Percentiles rank a stretch among this genome's conserved stretches.
These are phyloP conservation scores for Drosophila triauraria DNA, from an alignment of 1,140 invertebrate species.

Conservation along the genomic window DNA sequence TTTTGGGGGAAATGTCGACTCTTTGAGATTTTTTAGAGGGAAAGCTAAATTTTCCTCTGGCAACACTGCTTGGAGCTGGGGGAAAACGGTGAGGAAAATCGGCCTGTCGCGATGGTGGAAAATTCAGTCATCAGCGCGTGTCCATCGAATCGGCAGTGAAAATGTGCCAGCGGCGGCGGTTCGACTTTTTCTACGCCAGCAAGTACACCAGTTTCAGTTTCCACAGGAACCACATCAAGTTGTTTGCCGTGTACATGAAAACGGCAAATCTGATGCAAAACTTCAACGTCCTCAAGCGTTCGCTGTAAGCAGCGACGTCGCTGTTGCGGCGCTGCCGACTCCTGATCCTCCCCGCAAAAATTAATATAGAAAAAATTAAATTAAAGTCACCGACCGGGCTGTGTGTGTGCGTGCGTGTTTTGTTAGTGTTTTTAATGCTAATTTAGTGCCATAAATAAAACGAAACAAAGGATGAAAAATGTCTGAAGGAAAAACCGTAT, in stretches of 20 bases:
- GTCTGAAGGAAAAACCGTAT: slow-evolving; percentile 19
- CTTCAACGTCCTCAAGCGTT: slow-evolving; percentile 80
- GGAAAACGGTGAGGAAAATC: slow-evolving; percentile 19
- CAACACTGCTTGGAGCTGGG: too few relatives aligned
- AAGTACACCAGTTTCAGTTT: slow-evolving; percentile 84
- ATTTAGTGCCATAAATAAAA: slow-evolving; percentile 50
- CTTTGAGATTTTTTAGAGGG: too few relatives aligned
- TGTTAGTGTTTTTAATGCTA: slow-evolving; percentile 50
- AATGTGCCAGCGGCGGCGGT: slow-evolving; percentile 72
- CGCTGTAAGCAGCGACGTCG: slow-evolving; percentile 68
- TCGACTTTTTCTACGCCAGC: slow-evolving; percentile 61
- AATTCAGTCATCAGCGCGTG: slow-evolving; percentile 81
- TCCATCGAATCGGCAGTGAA: slow-evolving; percentile 77
- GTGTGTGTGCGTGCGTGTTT: slow-evolving; percentile 26
- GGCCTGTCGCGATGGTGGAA: slow-evolving; percentile 49
- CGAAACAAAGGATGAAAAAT: slow-evolving; percentile 1
- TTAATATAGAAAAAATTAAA: slow-evolving; percentile 22
- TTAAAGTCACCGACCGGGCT: slow-evolving; percentile 36
- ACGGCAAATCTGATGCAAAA: slow-evolving; percentile 85
- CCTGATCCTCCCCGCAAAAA: slow-evolving; percentile 18
- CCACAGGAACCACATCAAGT: slow-evolving; percentile 83
- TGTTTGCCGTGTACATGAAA: slow-evolving; percentile 85
- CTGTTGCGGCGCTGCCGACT: slow-evolving; percentile 36
- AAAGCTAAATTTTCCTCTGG: too few relatives aligned
- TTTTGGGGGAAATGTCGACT: too few relatives aligned